phyloP scores from a whole-genome alignment of 2,113 vertebrate genomes.

The Heterotis niloticus region DNA sequence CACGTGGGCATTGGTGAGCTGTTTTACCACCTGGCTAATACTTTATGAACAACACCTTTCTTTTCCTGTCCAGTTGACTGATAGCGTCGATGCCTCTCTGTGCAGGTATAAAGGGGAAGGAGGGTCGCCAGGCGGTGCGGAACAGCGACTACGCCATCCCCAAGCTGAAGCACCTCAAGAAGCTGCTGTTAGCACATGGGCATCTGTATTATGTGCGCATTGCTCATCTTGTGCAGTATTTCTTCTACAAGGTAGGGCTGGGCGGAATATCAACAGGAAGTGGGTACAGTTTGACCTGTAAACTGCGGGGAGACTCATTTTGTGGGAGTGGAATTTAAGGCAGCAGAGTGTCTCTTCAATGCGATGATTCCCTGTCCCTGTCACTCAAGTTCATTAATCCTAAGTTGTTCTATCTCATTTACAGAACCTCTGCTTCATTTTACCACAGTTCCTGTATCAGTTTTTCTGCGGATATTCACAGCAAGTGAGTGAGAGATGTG shows the following conservation, averaged over 20 bases:
- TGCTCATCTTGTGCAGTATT: slow-evolving; percentile 97
- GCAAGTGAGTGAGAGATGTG: slow-evolving; percentile 74
- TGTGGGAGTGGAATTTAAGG: too few species aligned
- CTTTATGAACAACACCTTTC: too few species aligned
- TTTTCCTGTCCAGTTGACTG: too few species aligned
- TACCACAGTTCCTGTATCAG: slow-evolving; percentile 99
- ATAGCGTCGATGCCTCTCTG: slow-evolving; percentile 21
- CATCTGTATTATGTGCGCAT: slow-evolving; percentile 98
- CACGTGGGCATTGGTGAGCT: slow-evolving; percentile 91
- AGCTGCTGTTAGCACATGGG: slow-evolving; percentile 86
- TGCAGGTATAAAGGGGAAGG: slow-evolving; percentile 93
- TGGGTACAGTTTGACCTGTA: too few species aligned
- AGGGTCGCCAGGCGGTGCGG: slow-evolving; percentile 90
- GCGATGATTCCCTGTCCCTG: too few species aligned
- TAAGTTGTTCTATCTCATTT: background rate
- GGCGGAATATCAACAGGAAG: background rate
- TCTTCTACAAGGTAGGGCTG: slow-evolving; percentile 96
- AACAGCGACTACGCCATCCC: slow-evolving; percentile 97
- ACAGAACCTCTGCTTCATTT: slow-evolving; percentile 98
- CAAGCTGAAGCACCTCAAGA: slow-evolving; percentile 93
- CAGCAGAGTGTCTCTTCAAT: too few species aligned
- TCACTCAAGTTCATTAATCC: background rate
- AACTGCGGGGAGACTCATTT: too few species aligned
- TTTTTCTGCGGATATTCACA: slow-evolving; percentile 99
- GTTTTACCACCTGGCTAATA: background rate